Base-by-base conservation (phyloP, 2,888 invertebrate genomes). In the Anorthoa munda region DNA sequence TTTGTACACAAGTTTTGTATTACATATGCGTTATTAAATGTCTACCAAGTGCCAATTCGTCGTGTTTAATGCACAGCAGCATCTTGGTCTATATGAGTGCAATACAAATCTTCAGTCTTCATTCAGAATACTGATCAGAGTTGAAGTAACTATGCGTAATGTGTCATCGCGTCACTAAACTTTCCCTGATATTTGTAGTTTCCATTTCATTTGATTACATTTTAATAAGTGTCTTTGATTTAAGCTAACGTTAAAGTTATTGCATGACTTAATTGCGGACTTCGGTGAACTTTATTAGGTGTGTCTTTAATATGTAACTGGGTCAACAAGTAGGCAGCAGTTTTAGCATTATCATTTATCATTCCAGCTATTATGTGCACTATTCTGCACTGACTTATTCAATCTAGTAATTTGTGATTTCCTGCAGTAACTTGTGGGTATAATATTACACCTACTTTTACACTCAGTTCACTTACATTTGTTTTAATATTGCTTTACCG, bases 141-240 rank as follows among this genome's bases (percentile, higher is more conserved):
- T 75, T 65, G 45, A 51, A 78, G 39, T 26, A 18, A 13, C 26
- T 26, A 75, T 77, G 73, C 74, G 77, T 67, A 50, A 83, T 81
- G 73, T 73, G 71, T 84, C 78, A 82, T 85, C 82, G 73, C 83
- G 77, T 85, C 77, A 81, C 77, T 72, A 79, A 55, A 89, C 90
- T 89, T 91, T 90, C 88, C 72, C 88, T 75, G 75, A 84, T 86
- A 84, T 87, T 82, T 75, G 75, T 79, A 79, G 60, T 86, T 86
- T 84, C 77, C 72, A 72, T 79, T 83, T 66, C 45, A 74, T 66
- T 75, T 66, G 17, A 70, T 75, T 67, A 11, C 12, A 55, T 71
- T 56, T 61, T 4, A 26, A 31, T 26, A 45, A 12, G 21, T 53
- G 15, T 66, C 13, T 56, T 59, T 53, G 18, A n/a, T 26, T 21